phyloP scores from a whole-genome alignment of 2,888 invertebrate genomes.

The Nasonovia ribisnigri region DNA sequence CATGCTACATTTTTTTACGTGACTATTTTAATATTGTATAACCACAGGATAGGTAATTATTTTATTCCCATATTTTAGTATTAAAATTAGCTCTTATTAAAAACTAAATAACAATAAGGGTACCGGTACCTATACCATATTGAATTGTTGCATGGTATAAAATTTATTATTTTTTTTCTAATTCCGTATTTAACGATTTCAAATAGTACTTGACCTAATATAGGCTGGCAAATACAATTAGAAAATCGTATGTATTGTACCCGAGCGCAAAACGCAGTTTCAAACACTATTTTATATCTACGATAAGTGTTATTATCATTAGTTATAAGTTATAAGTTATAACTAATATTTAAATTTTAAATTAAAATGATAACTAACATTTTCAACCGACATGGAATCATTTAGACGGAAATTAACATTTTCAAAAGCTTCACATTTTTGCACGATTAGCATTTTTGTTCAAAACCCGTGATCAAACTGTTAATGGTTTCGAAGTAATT shows the following conservation, averaged over 20 bases:
- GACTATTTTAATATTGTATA: not conserved
- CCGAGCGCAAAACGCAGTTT: not conserved
- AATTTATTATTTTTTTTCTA: not conserved
- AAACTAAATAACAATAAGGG: not conserved
- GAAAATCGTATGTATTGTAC: not conserved
- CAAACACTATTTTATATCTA: not conserved
- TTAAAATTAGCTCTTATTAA: not conserved
- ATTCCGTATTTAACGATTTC: not conserved
- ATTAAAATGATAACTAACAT: not conserved
- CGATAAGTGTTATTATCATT: not conserved
- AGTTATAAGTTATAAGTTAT: not conserved
- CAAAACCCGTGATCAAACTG: not conserved
- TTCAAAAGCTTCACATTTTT: not conserved
- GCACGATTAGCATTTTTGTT: not conserved
- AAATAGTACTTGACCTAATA: not conserved
- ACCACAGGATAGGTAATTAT: not conserved
- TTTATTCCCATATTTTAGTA: not conserved
- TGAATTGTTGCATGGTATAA: not conserved
- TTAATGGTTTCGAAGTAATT: not conserved
- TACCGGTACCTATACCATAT: not conserved
- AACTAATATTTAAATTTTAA: not conserved
- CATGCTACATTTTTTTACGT: not conserved
- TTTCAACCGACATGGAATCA: not conserved
- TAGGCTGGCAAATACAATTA: not conserved
- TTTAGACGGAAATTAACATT: not conserved